phyloP scores from a whole-genome alignment of 2,113 vertebrate species.

The Oreocharis arfaki region DNA sequence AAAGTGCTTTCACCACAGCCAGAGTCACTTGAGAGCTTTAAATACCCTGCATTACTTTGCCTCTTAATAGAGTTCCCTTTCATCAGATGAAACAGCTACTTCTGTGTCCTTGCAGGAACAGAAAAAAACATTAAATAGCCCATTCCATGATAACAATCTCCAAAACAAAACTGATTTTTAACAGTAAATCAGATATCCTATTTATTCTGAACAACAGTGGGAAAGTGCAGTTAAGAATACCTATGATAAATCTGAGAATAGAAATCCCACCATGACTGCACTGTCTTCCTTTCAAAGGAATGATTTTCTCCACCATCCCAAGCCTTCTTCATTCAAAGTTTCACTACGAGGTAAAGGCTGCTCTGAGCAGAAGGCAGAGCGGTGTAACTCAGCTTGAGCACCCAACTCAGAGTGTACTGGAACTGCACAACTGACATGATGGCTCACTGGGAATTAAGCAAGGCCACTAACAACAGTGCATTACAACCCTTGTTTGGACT shows the following conservation, averaged over 20 bases:
- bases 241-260: neutral
- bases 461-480: neutral
- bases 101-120: neutral
- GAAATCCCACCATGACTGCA: neutral
- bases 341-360: neutral
- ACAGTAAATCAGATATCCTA: neutral
- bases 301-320: neutral
- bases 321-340: neutral
- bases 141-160: neutral
- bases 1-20: neutral
- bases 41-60: conserved; percentile 13
- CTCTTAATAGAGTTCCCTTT: neutral
- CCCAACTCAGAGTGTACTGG: neutral
- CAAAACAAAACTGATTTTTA: neutral
- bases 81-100: neutral
- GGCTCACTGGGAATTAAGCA: neutral
- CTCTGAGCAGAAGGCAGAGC: neutral
- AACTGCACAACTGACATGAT: too few species aligned
- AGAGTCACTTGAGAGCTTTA: conserved; percentile 28
- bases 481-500: neutral
- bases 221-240: neutral
- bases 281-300: neutral
- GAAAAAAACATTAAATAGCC: neutral
- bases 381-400: neutral
- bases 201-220: neutral